Percentiles rank a stretch among this genome's conserved stretches.
Evolutionary conservation across 2,797 vertebrate genomes (phyloP).

Genomic region (Coendou prehensilis): DNA sequence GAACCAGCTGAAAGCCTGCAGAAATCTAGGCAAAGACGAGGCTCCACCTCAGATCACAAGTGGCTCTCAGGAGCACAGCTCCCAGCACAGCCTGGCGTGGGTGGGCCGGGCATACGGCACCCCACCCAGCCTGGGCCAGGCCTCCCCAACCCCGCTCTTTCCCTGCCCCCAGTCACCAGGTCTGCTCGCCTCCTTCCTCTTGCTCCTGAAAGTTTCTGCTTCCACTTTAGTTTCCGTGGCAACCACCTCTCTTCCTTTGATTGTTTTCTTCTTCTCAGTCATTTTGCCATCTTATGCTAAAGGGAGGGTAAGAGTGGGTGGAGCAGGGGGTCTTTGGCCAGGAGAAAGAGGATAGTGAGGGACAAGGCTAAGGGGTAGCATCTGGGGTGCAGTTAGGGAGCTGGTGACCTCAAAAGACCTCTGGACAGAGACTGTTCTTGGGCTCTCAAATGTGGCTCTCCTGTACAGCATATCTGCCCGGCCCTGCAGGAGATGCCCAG

Average conservation of each 20-base stretch:
- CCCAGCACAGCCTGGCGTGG: rapidly evolving
- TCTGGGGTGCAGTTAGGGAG: not conserved
- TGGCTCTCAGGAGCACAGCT: not conserved
- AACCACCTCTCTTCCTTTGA: constrained; percentile 87
- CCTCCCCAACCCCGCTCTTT: not conserved
- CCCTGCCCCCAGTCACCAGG: constrained; percentile 59
- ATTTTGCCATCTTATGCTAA: constrained; percentile 59
- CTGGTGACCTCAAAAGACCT: not conserved
- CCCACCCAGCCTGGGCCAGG: not conserved
- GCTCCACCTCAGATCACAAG: not conserved
- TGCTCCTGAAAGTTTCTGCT: constrained; percentile 87
- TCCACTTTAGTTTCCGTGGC: constrained; percentile 86
- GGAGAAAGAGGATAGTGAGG: not conserved
- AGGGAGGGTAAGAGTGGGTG: not conserved
- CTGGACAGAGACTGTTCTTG: not conserved
- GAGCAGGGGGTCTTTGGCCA: not conserved
- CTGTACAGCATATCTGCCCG: rapidly evolving
- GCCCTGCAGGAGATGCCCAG: not conserved
- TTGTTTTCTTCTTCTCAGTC: constrained; percentile 79
- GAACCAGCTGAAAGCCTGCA: not conserved
- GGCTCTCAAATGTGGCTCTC: not conserved
- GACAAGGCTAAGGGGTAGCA: not conserved
- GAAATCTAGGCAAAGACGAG: not conserved
- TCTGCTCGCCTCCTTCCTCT: constrained; percentile 81
- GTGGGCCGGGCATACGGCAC: not conserved